Conservation (phyloP, 2,888 invertebrate genomes). For the Empis livida region DNA sequence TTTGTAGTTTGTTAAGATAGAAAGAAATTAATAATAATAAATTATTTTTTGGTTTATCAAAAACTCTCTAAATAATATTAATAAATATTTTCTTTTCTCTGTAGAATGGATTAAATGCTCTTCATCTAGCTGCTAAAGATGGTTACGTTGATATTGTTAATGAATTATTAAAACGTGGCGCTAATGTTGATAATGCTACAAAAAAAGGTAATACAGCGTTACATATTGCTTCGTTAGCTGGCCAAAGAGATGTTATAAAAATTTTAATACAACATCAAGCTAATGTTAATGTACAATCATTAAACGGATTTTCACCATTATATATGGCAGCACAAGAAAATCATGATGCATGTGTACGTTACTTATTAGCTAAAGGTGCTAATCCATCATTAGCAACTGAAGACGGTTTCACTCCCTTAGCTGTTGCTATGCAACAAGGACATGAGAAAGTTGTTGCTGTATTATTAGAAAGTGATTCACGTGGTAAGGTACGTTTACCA, state of each 20-base stretch:
- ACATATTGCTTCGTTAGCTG: slow-evolving; percentile 96
- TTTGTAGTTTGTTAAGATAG: no score
- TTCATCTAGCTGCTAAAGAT: slow-evolving; percentile 95
- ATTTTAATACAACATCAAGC: slow-evolving; percentile 84
- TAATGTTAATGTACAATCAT: slow-evolving; percentile 90
- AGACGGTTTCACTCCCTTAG: slow-evolving; percentile 86
- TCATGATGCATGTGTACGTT: slow-evolving; percentile 85
- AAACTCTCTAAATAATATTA: no score
- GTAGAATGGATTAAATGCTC: slow-evolving; percentile 92
- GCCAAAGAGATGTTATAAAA: slow-evolving; percentile 86
- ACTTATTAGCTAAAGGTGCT: slow-evolving; percentile 81
- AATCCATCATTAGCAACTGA: slow-evolving; percentile 95
- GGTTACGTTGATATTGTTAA: slow-evolving; percentile 89
- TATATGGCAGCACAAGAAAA: slow-evolving; percentile 99
- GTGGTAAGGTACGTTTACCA: slow-evolving; percentile 90
- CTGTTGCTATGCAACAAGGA: slow-evolving; percentile 98
- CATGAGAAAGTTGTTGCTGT: slow-evolving; percentile 96
- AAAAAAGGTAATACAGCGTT: slow-evolving; percentile 95
- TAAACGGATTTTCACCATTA: slow-evolving; percentile 94
- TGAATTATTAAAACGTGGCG: slow-evolving; percentile 80
- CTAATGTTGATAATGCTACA: slow-evolving; percentile 89
- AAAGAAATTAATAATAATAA: no score
- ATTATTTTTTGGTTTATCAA: no score
- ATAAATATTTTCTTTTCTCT: slow-evolving; percentile 21
- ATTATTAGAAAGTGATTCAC: slow-evolving; percentile 87